Base-by-base conservation (phyloP, 2,797 vertebrate genomes). In the Siniperca undulata region DNA sequence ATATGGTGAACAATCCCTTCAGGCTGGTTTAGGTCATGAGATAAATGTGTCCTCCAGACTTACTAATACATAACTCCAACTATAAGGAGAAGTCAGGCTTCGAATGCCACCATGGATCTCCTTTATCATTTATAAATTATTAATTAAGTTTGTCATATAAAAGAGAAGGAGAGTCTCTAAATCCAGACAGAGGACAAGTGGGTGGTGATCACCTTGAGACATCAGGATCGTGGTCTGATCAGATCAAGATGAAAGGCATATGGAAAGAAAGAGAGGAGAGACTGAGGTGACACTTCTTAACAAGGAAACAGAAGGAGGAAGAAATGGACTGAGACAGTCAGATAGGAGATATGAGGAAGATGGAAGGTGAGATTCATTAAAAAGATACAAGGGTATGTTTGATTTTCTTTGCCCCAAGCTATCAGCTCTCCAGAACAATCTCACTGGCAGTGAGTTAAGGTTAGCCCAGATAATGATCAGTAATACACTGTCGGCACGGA, bases 321-420 rank as follows among this genome's bases (percentile, higher is more conserved):
- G 86, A 89, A 89, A 88, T 78, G 68, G 52, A 81, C 70, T 75
- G 55, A 75, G 88, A 82, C 78, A 88, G 81, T 86, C 52, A 61
- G 73, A 84, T 76, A 70, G 83, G 81, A 85, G 87, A 90, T 88
- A 82, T 78, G 78, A 88, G 85, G 56, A 73, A 81, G 80, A 86
- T 74, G 85, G 82, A 92, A 92, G 91, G 91, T 94, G 90, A 93
- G 91, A 92, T 93, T 93, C 89, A 94, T 93, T 92, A 93, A 93
- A 94, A 91, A 90, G 91, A 94, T 91, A 92, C 87, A 86, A 86
- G 83, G 70, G 44, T 78, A 70, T 86, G 86, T 88, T 90, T 91
- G 88, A 91, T 93, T 93, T 88, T 85, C 74, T 75, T 85, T 78
- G 86, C 87, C 81, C 87, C 1, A 17, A 83, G 90, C 86, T 83